Evolutionary conservation across 2,113 vertebrate genomes (phyloP), one percentile per base, ranked within the genome.

Genomic region (Aythya baeri): DNA sequence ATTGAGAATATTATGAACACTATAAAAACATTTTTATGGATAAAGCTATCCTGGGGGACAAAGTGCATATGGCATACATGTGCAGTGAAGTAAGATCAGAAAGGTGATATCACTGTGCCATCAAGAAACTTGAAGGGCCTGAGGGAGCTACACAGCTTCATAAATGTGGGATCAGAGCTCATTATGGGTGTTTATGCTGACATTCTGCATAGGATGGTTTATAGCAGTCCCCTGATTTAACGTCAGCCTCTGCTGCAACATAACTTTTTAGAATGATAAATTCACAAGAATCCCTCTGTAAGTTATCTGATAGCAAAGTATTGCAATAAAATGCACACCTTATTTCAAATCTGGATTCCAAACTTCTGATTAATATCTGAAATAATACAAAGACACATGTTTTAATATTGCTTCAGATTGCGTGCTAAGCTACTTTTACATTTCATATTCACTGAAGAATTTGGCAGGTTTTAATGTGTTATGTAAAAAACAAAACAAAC

Each of bases 1-100:
- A 95, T 62, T 61, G 55, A 84, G 72, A 88, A 75, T 93, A 91
- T 88, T 91, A 83, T 72, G 68, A 89, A 78, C 20, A 57, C 32
- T 76, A 41, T 71, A 73, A 93, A 89, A 94, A 62, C 49, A 76
- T 73, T 68, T 73, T 87, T 83, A 86, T 65, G 71, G 81, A 89
- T 82, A 76, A 87, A 41, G 38, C 58, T 77, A 59, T 88, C 43
- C 73, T 72, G 61, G 59, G 83, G 71, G 91, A 93, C 72, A 71
- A 73, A 58, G 27, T 76, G 46, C 65, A 79, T 65, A 57, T 59
- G 89, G 66, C 66, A 72, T 29, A 92, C 67, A 70, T 23, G 65
- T 6, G 32, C 83, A 61, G 38, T 74, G 91, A 91, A 82, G 58
- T 50, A 82, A 93, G 79, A 86, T 61, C 55, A 89, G 73, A 78